Conservation (phyloP, 1,140 invertebrate species). For the Calliopsis andreniformis region DNA sequence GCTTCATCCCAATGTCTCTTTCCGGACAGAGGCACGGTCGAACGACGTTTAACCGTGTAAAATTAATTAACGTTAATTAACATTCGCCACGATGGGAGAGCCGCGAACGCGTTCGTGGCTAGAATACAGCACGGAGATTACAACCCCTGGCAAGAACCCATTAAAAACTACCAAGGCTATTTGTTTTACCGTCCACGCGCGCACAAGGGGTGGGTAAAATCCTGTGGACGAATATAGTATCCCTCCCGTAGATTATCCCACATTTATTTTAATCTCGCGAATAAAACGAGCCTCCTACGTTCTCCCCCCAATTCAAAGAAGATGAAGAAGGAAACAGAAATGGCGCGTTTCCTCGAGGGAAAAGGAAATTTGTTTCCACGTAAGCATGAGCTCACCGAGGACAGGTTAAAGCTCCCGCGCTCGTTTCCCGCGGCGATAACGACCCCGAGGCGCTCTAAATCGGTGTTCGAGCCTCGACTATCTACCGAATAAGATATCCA, state of each 20-base stretch:
- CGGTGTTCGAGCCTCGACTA: constrained; percentile 35
- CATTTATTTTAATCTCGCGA: constrained; percentile 9
- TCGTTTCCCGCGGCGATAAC: constrained; percentile 19
- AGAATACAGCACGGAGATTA: constrained; percentile 53
- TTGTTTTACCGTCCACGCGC: constrained; percentile 44
- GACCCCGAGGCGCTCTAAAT: constrained; percentile 20
- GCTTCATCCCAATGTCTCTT: constrained; percentile 11
- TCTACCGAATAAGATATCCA: constrained; percentile 38
- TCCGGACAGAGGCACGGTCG: background rate
- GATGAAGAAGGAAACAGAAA: background rate
- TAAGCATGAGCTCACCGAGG: background rate
- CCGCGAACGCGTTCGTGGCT: constrained; percentile 41
- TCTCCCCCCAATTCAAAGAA: background rate
- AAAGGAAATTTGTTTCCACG: background rate
- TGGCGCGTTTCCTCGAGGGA: background rate
- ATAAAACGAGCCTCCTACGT: background rate
- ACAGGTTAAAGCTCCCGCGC: constrained; percentile 19
- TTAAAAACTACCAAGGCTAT: constrained; percentile 58
- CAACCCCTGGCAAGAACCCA: constrained; percentile 30
- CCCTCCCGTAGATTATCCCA: background rate
- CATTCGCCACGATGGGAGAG: constrained; percentile 35
- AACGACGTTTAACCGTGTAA: constrained; percentile 59
- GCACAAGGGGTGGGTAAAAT: constrained; percentile 10
- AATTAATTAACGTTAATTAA: constrained; percentile 68
- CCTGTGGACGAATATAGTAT: constrained; percentile 2